Conservation (phyloP, 1,140 invertebrate species). For the Leucophenga varia region DNA sequence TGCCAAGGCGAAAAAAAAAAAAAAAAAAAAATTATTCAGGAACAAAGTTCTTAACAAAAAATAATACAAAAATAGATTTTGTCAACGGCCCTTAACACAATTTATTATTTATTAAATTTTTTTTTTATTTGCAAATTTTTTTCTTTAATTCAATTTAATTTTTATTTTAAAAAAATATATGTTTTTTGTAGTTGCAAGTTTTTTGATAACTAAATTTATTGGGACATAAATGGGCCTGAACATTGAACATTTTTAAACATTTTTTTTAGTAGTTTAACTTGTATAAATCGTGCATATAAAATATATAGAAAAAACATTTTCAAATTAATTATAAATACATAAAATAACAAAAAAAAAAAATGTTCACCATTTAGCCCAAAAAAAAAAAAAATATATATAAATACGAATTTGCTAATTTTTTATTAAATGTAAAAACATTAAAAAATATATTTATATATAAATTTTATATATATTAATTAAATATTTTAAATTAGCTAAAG, state of each 20-base stretch:
- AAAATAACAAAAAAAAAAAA: too few species aligned
- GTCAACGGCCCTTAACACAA: conserved; percentile 21
- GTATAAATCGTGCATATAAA: conserved; percentile 30
- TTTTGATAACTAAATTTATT: conserved; percentile 57
- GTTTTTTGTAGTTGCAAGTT: conserved; percentile 46
- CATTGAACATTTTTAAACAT: conserved; percentile 41
- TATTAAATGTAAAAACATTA: not conserved
- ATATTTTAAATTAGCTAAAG: conserved; percentile 12
- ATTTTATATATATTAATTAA: not conserved
- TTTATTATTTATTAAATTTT: not conserved
- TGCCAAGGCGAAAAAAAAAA: conserved; percentile 41
- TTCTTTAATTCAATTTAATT: not conserved
- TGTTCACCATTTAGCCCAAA: conserved; percentile 52
- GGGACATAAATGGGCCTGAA: conserved; percentile 55
- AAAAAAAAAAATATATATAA: not conserved
- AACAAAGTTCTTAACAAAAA: too few species aligned
- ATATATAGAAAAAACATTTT: conserved; percentile 37
- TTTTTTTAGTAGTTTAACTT: conserved; percentile 47
- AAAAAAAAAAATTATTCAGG: too few species aligned
- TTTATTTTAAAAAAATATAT: too few species aligned
- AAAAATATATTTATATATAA: conserved; percentile 1
- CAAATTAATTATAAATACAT: too few species aligned
- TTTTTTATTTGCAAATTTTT: conserved; percentile 37
- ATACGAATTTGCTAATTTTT: not conserved
- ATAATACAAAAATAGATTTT: conserved; percentile 10